These are phyloP conservation scores for Euplagia quadripunctaria DNA, from an alignment of 2,888 invertebrate species.

Conservation along the genomic window DNA sequence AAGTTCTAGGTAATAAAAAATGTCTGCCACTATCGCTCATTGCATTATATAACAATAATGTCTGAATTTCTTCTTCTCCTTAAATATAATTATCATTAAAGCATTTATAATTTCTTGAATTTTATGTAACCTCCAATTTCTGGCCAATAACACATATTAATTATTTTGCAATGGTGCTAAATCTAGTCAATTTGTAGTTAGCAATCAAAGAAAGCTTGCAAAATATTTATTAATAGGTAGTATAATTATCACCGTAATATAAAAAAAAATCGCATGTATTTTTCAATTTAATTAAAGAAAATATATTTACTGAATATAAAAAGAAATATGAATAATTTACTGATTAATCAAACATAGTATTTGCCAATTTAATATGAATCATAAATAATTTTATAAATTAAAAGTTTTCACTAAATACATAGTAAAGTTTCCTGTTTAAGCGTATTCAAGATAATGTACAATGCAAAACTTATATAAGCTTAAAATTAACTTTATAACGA, in stretches of 20 bases:
- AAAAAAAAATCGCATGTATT: neutral
- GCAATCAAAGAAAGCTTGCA: slow-evolving; percentile 50
- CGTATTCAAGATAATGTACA: slow-evolving; percentile 32
- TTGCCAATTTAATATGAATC: slow-evolving; percentile 32
- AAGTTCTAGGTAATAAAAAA: neutral
- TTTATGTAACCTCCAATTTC: neutral
- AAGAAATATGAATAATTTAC: neutral
- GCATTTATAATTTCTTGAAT: neutral
- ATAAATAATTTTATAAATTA: neutral
- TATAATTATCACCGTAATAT: slow-evolving; percentile 15
- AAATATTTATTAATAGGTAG: slow-evolving; percentile 21
- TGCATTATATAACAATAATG: neutral
- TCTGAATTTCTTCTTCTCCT: neutral
- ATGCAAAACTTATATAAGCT: slow-evolving; percentile 47
- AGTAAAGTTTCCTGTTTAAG: slow-evolving; percentile 33
- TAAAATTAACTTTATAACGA: slow-evolving; percentile 31
- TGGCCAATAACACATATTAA: slow-evolving; percentile 3
- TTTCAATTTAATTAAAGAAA: slow-evolving; percentile 6
- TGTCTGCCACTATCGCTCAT: neutral
- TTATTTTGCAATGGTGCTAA: slow-evolving; percentile 73
- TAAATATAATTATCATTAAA: neutral
- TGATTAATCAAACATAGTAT: slow-evolving; percentile 3
- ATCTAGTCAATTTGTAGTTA: slow-evolving; percentile 59
- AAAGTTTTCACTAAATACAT: slow-evolving; percentile 22
- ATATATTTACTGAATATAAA: neutral